Evolutionary conservation across 2,797 vertebrate genomes (phyloP), one percentile per base, ranked within the genome.

Genomic region (Acridotheres tristis): DNA sequence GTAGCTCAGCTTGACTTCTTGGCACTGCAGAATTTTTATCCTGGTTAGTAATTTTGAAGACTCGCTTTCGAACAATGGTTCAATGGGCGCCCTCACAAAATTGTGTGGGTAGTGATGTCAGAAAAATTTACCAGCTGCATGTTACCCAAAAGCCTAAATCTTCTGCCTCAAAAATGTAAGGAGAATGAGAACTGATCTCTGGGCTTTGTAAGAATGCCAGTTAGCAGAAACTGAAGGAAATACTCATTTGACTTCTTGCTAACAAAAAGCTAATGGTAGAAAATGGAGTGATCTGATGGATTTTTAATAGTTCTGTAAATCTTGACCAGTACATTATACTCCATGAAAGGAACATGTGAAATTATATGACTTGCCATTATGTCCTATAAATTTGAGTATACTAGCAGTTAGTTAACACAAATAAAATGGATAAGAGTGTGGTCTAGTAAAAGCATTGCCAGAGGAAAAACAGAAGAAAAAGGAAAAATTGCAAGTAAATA

Each of bases 1-100:
- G 89, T 67, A 65, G 75, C 89, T 95, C 91, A 77, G 94, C 85
- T 94, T 96, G 94, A 89, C 84, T 92, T 89, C 81, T 93, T 96
- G 93, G 93, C 92, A 65, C 38, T 53, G 38, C n/a, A 87, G 84
- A 68, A 30, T 92, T 96, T 92, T 93, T 96, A 77, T 69, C 47
- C 65, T 95, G 69, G 88, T 92, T 94, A 92, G 92, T 92, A 87
- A 94, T 94, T 95, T 92, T 42, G 75, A 88, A 92, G 90, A 47
- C 42, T 89, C 88, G 76, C 85, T 95, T 93, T 78, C 92, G 91
- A 96, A 86, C 94, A 94, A 47, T 96, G 76, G 58, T 88, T 96
- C 47, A 61, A 4, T 84, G 85, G 76, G 47, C 1, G 1, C 69
- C 20, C 63, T 89, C 82, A 81, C 76, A 63, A 88, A 95, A 81